Conservation (phyloP, 1,140 invertebrate genomes). For the Agrypnia vestita region DNA sequence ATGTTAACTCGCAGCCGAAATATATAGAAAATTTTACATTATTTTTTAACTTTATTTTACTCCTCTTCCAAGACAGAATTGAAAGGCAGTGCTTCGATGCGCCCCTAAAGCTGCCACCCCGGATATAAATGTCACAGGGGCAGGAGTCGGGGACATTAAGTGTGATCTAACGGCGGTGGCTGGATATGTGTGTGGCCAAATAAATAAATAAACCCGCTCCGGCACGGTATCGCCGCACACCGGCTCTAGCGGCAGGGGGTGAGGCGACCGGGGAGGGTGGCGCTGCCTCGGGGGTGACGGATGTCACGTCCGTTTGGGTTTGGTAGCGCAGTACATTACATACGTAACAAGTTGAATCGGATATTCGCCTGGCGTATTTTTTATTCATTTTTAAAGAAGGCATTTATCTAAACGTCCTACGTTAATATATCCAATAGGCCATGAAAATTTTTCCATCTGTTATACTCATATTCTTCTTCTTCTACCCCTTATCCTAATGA, state of each 20-base stretch:
- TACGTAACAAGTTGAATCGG: no score
- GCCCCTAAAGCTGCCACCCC: slow-evolving; percentile 32
- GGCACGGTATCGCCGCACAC: not conserved
- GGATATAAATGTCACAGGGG: slow-evolving; percentile 61
- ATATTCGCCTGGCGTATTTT: no score
- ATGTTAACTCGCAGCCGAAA: no score
- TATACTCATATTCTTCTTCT: no score
- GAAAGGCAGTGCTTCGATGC: not conserved
- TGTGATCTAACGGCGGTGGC: slow-evolving; percentile 59
- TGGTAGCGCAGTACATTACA: not conserved
- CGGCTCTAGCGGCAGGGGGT: no score
- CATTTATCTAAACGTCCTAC: no score
- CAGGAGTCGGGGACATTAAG: slow-evolving; percentile 59
- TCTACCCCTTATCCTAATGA: no score
- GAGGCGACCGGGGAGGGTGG: not conserved
- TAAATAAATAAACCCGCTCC: slow-evolving; percentile 60
- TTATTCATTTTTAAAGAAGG: no score
- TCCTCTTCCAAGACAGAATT: not conserved
- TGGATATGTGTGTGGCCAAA: slow-evolving; percentile 54
- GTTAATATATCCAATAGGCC: no score
- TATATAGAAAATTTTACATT: not conserved
- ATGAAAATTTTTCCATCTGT: no score
- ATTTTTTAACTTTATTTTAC: not conserved
- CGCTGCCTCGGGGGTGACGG: not conserved
- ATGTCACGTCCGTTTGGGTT: not conserved